Evolutionary conservation across 2,888 invertebrate genomes (phyloP).

Genomic region (Melieria picta): DNA sequence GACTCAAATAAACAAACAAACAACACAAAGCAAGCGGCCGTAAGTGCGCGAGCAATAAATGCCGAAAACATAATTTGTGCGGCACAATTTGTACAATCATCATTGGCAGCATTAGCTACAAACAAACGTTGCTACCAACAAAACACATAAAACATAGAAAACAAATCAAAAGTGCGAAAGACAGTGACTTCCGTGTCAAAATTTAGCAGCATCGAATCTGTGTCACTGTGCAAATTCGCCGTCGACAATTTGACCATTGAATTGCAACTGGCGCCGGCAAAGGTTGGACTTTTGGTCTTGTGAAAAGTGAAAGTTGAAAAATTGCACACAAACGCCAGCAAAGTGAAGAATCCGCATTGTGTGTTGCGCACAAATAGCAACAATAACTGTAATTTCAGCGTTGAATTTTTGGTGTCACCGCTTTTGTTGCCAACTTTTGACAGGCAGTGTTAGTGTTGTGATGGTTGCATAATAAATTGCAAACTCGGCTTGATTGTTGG

Average conservation of each 20-base stretch:
- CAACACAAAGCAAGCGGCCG: background rate
- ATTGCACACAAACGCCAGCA: background rate
- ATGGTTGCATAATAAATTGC: no score
- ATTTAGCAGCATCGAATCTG: conserved; percentile 5
- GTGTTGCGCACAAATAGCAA: background rate
- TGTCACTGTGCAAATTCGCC: conserved; percentile 5
- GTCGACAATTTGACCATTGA: no score
- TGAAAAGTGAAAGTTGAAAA: background rate
- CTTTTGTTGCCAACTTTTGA: background rate
- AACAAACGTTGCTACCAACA: background rate
- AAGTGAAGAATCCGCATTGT: background rate
- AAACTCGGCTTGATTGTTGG: no score
- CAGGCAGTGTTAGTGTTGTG: no score
- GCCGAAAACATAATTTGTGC: background rate
- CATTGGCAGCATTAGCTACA: background rate
- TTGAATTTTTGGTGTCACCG: background rate
- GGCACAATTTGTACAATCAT: background rate
- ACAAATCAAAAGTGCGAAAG: background rate
- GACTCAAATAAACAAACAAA: background rate
- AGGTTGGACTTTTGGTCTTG: no score
- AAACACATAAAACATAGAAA: background rate
- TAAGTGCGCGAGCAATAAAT: no score
- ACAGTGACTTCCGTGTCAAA: background rate
- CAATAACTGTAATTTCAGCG: background rate
- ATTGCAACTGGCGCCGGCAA: no score